Evolutionary conservation across 2,797 vertebrate genomes (phyloP).

Genomic region (Mareca penelope): DNA sequence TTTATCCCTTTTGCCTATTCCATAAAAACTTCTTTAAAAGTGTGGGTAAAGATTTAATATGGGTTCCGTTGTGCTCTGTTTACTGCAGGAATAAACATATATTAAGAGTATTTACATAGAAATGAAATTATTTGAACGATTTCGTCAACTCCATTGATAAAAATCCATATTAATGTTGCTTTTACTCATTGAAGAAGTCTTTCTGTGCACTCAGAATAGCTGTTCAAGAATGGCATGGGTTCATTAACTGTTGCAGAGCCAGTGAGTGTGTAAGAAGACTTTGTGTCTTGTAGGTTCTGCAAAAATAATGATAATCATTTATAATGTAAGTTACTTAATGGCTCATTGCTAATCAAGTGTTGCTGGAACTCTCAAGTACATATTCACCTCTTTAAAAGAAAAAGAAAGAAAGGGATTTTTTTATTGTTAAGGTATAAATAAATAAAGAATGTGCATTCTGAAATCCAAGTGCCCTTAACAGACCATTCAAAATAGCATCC

Average conservation of each 20-base stretch:
- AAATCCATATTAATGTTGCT: background rate
- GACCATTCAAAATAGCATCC: background rate
- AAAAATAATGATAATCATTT: conserved; percentile 12
- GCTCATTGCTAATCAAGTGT: background rate
- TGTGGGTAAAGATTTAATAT: background rate
- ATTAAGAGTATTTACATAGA: background rate
- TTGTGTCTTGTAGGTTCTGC: background rate
- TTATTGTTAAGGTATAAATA: background rate
- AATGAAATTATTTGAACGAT: background rate
- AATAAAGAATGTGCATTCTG: background rate
- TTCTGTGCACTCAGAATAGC: background rate
- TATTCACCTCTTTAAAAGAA: background rate
- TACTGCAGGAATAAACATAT: conserved; percentile 1
- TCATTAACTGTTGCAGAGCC: conserved; percentile 23
- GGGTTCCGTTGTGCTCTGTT: background rate
- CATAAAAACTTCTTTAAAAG: background rate
- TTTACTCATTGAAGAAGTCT: background rate
- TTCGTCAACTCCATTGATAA: background rate
- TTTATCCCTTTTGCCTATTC: background rate
- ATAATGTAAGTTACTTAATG: conserved; percentile 20
- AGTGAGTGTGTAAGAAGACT: background rate
- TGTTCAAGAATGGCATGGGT: background rate
- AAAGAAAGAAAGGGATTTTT: background rate
- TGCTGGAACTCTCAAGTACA: background rate
- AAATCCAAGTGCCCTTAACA: background rate